A percentile compares a stretch with the other conserved stretches of the same genome.
phyloP scores from a whole-genome alignment of 2,113 vertebrate species.

The Typhlomys cinereus region DNA sequence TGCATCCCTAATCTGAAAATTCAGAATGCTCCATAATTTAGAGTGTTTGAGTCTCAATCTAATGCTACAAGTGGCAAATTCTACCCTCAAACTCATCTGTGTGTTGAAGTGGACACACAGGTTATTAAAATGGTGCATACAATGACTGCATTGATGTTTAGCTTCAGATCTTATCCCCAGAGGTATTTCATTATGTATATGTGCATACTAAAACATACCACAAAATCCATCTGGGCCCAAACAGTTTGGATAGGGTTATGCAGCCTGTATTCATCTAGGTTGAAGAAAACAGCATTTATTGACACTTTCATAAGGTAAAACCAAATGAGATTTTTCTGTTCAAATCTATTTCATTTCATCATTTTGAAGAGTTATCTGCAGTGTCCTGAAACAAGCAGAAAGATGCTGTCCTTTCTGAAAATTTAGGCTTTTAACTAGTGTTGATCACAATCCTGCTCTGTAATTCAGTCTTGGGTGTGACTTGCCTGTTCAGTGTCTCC shows the following conservation, averaged over 20 bases:
- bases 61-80: not conserved
- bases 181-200: not conserved
- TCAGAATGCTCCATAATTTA: not conserved
- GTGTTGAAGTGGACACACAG: not conserved
- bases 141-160: not conserved
- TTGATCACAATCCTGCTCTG: not conserved
- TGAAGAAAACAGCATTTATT: not conserved
- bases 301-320: too few species aligned
- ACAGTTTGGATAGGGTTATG: not conserved
- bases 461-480: not conserved
- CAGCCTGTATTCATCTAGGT: not conserved
- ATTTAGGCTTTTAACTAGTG: not conserved
- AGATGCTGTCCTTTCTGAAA: not conserved
- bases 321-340: not conserved
- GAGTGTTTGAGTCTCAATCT: not conserved
- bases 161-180: not conserved
- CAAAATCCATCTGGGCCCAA: not conserved
- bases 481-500: not conserved
- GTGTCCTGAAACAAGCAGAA: not conserved
- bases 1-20: not conserved
- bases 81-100: not conserved
- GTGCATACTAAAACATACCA: not conserved
- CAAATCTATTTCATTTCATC: not conserved
- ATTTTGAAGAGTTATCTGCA: not conserved
- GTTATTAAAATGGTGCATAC: not conserved